phyloP scores from a whole-genome alignment of 1,140 invertebrate species.

The Mizuhopecten yessoensis region DNA sequence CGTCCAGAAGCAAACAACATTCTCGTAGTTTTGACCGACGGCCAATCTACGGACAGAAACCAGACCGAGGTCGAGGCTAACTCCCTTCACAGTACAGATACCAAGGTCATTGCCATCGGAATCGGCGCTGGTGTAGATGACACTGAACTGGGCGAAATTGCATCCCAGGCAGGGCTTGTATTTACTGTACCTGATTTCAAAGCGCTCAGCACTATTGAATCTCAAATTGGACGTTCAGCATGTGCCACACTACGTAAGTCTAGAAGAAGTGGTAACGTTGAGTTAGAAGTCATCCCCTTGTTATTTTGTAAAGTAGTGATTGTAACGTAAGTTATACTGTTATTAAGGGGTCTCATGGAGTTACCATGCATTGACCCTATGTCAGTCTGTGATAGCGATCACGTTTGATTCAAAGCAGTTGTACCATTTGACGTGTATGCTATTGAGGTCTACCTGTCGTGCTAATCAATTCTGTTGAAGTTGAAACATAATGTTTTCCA shows the following conservation, averaged over 20 bases:
- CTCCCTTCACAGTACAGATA: conserved; percentile 58
- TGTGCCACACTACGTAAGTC: conserved; percentile 51
- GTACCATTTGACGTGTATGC: too few relatives aligned
- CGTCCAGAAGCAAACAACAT: conserved; percentile 51
- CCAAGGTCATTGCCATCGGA: conserved; percentile 65
- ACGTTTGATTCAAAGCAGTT: too few relatives aligned
- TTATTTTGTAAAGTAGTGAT: too few relatives aligned
- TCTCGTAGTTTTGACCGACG: conserved; percentile 59
- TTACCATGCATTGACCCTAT: too few relatives aligned
- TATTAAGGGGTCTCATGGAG: too few relatives aligned
- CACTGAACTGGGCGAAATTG: conserved; percentile 66
- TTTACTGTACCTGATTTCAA: conserved; percentile 65
- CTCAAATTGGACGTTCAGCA: conserved; percentile 60
- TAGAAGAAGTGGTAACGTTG: too few relatives aligned
- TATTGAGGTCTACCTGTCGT: too few relatives aligned
- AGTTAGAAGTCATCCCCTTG: too few relatives aligned
- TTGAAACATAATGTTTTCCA: too few relatives aligned
- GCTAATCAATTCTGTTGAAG: too few relatives aligned
- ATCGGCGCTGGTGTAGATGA: conserved; percentile 63
- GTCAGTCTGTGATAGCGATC: too few relatives aligned
- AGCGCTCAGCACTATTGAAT: conserved; percentile 58
- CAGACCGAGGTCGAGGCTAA: conserved; percentile 56
- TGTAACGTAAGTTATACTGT: too few relatives aligned
- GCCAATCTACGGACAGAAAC: conserved; percentile 31
- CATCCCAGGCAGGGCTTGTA: conserved; percentile 63